Percentiles rank a stretch among this genome's conserved stretches.
Evolutionary conservation across 2,888 invertebrate species (phyloP).

Genomic region (Polymixis lichenea): DNA sequence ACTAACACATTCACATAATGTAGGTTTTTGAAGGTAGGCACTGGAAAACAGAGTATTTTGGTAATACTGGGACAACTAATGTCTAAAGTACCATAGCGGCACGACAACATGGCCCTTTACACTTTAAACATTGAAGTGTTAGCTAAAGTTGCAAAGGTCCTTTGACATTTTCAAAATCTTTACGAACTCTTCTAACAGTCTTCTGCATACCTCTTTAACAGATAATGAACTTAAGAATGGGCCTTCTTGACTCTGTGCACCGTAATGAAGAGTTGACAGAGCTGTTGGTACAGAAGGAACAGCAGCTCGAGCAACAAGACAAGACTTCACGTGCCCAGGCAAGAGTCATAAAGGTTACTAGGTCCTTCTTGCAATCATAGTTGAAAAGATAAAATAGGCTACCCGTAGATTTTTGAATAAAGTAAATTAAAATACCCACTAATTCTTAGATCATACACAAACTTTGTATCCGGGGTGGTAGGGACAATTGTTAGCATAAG

Average conservation of each 20-base stretch:
- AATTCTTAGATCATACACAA: not conserved
- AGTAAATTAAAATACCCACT: constrained; percentile 7
- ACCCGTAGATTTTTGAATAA: not conserved
- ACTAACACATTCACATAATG: not conserved
- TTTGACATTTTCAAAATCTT: not conserved
- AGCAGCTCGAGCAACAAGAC: constrained; percentile 91
- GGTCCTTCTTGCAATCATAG: constrained; percentile 64
- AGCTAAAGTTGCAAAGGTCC: not conserved
- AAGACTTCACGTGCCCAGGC: constrained; percentile 91
- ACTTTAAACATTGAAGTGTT: not conserved
- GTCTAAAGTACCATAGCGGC: not conserved
- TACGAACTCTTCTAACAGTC: not conserved
- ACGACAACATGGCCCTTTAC: not conserved
- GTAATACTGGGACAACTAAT: no score
- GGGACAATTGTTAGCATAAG: no score
- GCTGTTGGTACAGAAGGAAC: constrained; percentile 88
- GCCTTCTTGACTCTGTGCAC: constrained; percentile 83
- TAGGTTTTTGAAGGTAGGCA: not conserved
- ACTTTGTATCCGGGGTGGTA: no score
- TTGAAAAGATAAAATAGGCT: constrained; percentile 20
- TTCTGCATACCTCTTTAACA: constrained; percentile 59
- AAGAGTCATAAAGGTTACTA: constrained; percentile 90
- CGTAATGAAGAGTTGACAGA: constrained; percentile 88
- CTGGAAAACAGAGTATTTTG: not conserved
- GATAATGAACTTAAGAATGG: constrained; percentile 86